Base-by-base conservation (phyloP, 23 tunicate genomes). In the Styela plicata region DNA sequence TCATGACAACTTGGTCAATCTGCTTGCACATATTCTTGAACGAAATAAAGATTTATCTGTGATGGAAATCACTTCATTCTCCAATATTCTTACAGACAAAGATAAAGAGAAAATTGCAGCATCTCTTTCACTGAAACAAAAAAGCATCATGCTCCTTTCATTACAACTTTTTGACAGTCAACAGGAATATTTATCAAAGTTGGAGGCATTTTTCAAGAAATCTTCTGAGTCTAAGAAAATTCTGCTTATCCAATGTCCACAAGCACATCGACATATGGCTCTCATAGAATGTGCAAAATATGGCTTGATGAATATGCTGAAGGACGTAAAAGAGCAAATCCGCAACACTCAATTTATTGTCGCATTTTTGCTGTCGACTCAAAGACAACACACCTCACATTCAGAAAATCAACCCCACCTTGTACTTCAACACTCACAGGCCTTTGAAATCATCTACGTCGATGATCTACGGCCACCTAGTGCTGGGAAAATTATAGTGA, bases 211-310 rank as follows among this genome's bases (percentile, higher is more conserved):
- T 79, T 74, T 37, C 23, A 36, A 75, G 10, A 3, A 3, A 3
- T 5, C 5, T 30, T 2, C 3, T 24, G 7, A 5, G 5, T 3
- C 65, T 2, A 35, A 35, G 34, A 19, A 62, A 27, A 63, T 85
- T 33, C 52, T 89, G 70, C 78, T 89, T 65, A 73, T 89, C 62
- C 94, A 89, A 64, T 89, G 94, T 66, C 82, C 94, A 1, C 88
- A 84, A 30, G 89, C 84, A 17, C 89, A 86, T 68, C 31, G 29
- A 17, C 84, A 79, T 52, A 74, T 79, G 1, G 32, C 69, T 23
- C 63, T 86, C 34, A 69, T 86, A 25, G 84, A 74, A 30, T 86
- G 89, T 69, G 89, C 89, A 25, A 86, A 86, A 57, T 86, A 77
- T 69, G 29, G 71, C 29, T 74, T 83, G 21, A 79, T 36, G 36